Base-by-base conservation (phyloP, 2,113 vertebrate genomes). In the Datnioides undecimradiatus region DNA sequence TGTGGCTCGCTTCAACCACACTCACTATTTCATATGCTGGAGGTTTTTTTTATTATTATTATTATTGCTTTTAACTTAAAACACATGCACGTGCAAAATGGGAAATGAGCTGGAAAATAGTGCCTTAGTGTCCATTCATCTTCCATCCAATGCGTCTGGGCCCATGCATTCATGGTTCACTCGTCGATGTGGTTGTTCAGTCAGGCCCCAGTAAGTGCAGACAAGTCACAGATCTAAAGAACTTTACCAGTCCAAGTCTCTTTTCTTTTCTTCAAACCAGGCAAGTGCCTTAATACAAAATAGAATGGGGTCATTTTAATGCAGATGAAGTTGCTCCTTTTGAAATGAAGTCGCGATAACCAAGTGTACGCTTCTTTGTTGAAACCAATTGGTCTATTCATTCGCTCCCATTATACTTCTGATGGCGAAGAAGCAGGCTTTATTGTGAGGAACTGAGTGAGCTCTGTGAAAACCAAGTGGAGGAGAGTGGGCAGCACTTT, bases 61-160 rank as follows among this genome's bases (percentile, higher is more conserved):
- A 89, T 34, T 69, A 69, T 84, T 62, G 54, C 49, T 83, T 72
- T 29, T 84, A 89, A 90, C 68, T 78, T 66, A 69, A 91, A 91
- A 86, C 76, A 87, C 65, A 76, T 88, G 83, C 41, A 76, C 46
- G 60, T 58, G 27, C 10, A 58, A 77, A 76, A 88, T 68, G 33
- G 43, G 70, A 87, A 90, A 86, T 80, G 66, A 79, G 76, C 63
- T 80, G 65, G 68, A 79, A 90, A 87, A 84, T 83, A 41, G 73
- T 78, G 74, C 80, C 82, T 76, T 19, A 29, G 40, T 64, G 72
- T 87, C 79, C 57, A 64, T 88, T 80, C 66, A 76, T 84, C 75
- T 87, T 59, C 40, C 29, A 52, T 76, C 67, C 63, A 76, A 13
- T 65, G 57, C 17, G 23, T 80, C 31, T 73, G 16, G 66, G 33